Conservation (phyloP, 1,140 invertebrate species). For the Manduca sexta region DNA sequence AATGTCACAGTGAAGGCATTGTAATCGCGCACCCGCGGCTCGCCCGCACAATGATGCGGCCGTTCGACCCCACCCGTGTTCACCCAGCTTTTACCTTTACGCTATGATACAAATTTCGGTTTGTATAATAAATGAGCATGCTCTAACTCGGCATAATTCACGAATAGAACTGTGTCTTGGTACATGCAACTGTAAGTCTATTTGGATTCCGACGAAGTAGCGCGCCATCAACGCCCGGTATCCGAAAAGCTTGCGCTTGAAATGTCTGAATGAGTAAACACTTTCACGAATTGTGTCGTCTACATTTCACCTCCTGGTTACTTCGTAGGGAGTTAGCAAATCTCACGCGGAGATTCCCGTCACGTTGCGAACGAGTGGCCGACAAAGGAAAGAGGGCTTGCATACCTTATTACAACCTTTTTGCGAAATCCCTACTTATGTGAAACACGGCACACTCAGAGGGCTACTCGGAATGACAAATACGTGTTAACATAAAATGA, state of each 20-base stretch:
- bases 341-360: constrained; percentile 57
- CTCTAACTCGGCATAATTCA: constrained; percentile 27
- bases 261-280: constrained; percentile 47
- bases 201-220: constrained; percentile 25
- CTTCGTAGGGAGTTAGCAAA: constrained; percentile 49
- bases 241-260: constrained; percentile 20
- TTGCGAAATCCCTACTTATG: constrained; percentile 62
- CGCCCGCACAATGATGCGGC: constrained; percentile 60
- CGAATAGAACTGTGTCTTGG: constrained; percentile 17
- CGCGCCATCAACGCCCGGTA: constrained; percentile 8
- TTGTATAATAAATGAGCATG: constrained; percentile 56
- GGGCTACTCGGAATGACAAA: constrained; percentile 52
- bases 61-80: constrained; percentile 46
- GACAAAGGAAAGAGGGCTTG: constrained; percentile 67
- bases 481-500: constrained; percentile 38
- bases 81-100: constrained; percentile 50
- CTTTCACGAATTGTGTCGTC: constrained; percentile 42
- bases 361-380: constrained; percentile 65
- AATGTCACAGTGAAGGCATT: constrained; percentile 68
- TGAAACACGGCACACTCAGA: constrained; percentile 55
- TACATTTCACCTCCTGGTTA: constrained; percentile 43
- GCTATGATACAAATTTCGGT: constrained; percentile 58
- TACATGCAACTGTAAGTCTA: constrained; percentile 14
- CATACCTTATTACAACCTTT: constrained; percentile 71
- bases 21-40: constrained; percentile 57